Percentiles rank a stretch among this genome's conserved stretches.
Evolutionary conservation across 2,113 vertebrate species (phyloP).

Genomic region (Bubo blakistoni): DNA sequence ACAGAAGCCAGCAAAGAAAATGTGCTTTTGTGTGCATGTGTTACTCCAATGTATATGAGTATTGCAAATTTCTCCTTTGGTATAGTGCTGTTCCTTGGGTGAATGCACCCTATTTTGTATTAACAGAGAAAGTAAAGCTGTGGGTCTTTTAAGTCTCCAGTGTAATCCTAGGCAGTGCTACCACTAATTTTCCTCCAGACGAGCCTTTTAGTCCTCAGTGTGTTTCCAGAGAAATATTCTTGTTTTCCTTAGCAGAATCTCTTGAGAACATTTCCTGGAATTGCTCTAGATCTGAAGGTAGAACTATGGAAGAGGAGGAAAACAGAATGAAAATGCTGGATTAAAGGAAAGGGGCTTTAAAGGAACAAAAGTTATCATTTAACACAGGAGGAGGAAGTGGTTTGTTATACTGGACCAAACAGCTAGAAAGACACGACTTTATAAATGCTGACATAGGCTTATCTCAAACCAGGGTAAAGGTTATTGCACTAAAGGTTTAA

Average conservation of each 20-base stretch:
- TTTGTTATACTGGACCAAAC: not conserved
- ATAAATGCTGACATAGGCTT: not conserved
- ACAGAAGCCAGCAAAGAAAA: not conserved
- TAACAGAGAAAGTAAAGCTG: not conserved
- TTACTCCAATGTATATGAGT: not conserved
- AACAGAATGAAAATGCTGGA: not conserved
- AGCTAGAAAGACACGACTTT: not conserved
- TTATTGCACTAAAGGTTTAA: slow-evolving; percentile 23
- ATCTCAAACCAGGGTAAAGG: slow-evolving; percentile 5
- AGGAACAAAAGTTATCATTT: not conserved
- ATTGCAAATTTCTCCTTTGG: not conserved
- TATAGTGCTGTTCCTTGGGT: not conserved
- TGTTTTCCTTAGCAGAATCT: not conserved
- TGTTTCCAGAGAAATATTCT: not conserved
- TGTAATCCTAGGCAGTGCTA: not conserved
- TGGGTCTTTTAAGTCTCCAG: not conserved
- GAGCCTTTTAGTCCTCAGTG: not conserved
- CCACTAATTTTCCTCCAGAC: not conserved
- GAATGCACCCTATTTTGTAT: not conserved
- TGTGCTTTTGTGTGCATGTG: not conserved
- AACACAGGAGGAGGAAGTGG: not conserved
- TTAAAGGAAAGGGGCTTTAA: not conserved
- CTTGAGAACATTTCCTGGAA: not conserved
- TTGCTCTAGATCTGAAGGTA: not conserved
- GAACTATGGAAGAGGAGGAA: not conserved